phyloP scores from a whole-genome alignment of 2,113 vertebrate genomes.

The Perca flavescens region DNA sequence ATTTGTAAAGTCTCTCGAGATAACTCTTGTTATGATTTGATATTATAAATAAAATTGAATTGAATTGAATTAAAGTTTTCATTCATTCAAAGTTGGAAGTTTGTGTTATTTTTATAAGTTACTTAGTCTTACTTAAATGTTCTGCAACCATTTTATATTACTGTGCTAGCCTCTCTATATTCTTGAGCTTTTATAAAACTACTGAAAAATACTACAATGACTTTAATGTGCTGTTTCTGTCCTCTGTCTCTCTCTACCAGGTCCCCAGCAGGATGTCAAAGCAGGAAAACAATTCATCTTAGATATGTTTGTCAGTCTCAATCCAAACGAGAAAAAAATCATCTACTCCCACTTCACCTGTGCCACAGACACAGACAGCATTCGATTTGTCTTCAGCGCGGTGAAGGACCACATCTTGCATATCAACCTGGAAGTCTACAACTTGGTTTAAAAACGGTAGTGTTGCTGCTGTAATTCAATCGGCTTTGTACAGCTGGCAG shows the following conservation, averaged over 20 bases:
- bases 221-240: slow-evolving; percentile 1
- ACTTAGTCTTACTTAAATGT: not conserved
- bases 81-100: not conserved
- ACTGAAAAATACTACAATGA: slow-evolving; percentile 13
- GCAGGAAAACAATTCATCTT: slow-evolving; percentile 89
- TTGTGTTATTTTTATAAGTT: not conserved
- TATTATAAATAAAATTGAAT: too few species aligned
- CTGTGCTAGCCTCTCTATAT: not conserved
- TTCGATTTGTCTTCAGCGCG: slow-evolving; percentile 81
- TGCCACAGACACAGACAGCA: slow-evolving; percentile 85
- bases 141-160: not conserved
- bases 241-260: slow-evolving; percentile 67
- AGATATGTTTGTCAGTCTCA: slow-evolving; percentile 88
- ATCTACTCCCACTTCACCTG: slow-evolving; percentile 89
- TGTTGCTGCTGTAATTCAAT: slow-evolving; percentile 29
- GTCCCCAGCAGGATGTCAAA: slow-evolving; percentile 86
- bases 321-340: slow-evolving; percentile 87
- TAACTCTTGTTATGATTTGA: too few species aligned
- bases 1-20: too few species aligned
- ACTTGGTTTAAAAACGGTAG: slow-evolving; percentile 81
- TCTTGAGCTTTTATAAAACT: not conserved
- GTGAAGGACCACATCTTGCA: slow-evolving; percentile 87
- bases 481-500: slow-evolving; percentile 41
- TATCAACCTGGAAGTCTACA: slow-evolving; percentile 87
- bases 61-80: not conserved